These are phyloP conservation scores for Orcinus orca DNA, from an alignment of 2,113 vertebrate species.

Conservation along the genomic window DNA sequence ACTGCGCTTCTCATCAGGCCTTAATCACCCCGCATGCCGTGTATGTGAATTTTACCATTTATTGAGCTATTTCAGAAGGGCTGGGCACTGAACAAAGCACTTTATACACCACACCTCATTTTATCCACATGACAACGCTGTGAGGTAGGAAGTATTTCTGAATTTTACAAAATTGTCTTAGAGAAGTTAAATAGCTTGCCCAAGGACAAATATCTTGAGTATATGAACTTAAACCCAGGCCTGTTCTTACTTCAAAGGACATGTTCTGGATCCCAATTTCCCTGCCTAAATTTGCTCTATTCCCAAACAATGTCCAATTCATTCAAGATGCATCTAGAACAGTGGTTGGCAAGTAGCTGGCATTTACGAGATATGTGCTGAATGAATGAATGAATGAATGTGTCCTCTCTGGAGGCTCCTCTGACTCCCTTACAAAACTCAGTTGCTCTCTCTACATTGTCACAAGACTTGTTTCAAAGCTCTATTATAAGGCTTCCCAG, in stretches of 20 bases:
- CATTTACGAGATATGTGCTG: slow-evolving; percentile 11
- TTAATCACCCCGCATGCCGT: neutral
- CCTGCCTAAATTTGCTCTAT: slow-evolving; percentile 25
- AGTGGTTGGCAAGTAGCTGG: neutral
- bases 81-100: neutral
- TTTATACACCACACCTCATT: neutral
- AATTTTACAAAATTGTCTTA: neutral
- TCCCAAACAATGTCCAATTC: neutral
- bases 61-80: neutral
- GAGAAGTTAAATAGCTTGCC: slow-evolving; percentile 20
- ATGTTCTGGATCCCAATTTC: slow-evolving; percentile 13
- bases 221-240: slow-evolving; percentile 26
- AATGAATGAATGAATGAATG: slow-evolving; percentile 36
- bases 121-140: neutral
- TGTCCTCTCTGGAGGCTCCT: neutral
- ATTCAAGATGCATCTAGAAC: slow-evolving; percentile 36
- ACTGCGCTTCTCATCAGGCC: neutral
- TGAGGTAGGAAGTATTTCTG: neutral
- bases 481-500: slow-evolving; percentile 10
- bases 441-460: neutral
- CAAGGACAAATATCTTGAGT: slow-evolving; percentile 26
- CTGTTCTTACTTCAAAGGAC: slow-evolving; percentile 27
- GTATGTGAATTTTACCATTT: neutral
- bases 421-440: slow-evolving; percentile 7
- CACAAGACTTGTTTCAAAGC: slow-evolving; percentile 50